Evolutionary conservation across 2,797 vertebrate species (phyloP).

Genomic region (Telmatherina bonti): DNA sequence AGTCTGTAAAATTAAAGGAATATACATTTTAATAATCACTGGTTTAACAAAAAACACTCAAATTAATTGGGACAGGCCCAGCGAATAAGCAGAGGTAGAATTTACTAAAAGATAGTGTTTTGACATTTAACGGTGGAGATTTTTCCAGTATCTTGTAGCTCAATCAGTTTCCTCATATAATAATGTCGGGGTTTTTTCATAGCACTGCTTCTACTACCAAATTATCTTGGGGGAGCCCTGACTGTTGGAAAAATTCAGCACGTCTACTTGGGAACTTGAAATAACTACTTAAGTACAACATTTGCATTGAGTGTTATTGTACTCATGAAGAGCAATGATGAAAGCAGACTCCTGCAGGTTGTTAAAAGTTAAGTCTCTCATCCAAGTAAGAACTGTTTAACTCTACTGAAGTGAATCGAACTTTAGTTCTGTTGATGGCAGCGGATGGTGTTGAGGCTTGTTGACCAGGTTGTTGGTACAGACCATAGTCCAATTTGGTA

Average conservation of each 20-base stretch:
- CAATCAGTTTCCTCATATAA: neutral
- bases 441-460: neutral
- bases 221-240: slow-evolving; percentile 9
- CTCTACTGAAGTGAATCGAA: neutral
- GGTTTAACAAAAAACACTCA: too few species aligned
- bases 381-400: neutral
- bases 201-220: neutral
- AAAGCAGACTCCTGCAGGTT: neutral
- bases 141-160: neutral
- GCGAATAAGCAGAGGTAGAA: neutral
- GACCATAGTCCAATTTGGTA: neutral
- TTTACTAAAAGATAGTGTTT: neutral
- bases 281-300: neutral
- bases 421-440: slow-evolving; percentile 16
- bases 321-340: neutral
- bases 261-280: neutral
- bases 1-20: too few species aligned
- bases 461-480: slow-evolving; percentile 14
- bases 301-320: neutral
- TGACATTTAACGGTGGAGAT: neutral
- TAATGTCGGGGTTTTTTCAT: slow-evolving; percentile 43
- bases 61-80: neutral
- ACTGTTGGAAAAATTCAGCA: slow-evolving; percentile 1
- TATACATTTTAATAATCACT: too few species aligned
- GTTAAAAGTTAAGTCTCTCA: neutral